Base-by-base conservation (phyloP, 1,140 invertebrate species). In the Brachionus rotundiformis region DNA sequence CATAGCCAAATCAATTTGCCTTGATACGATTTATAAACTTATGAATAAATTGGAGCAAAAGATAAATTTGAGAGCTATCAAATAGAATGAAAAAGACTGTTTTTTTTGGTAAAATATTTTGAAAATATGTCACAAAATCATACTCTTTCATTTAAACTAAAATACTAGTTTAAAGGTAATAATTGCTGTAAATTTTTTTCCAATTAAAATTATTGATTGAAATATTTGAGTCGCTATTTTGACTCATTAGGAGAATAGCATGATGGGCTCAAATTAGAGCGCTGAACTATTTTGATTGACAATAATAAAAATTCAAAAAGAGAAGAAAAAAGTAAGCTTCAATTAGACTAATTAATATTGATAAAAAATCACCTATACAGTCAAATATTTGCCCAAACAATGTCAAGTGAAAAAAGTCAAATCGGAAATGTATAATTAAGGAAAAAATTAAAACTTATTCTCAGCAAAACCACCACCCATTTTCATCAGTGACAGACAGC, bases 321-420 rank as follows among this genome's bases (percentile, higher is more conserved):
- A 49, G 13, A 39, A 54, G 16, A 49, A 49, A 49, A 19, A 49
- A 54, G 47, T 54, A 54, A 54, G 47, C 47, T 54, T 54, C 47
- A 54, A 54, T 54, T 54, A 54, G 47, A 54, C 47, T 54, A 54
- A 54, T 54, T 54, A 19, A 19, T 54, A 54, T 54, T 54, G 47
- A 54, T 54, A 54, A 54, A 54, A 19, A 54, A 54, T 54, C 47
- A 54, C 47, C 47, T 54, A 54, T 54, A 2, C 19, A 54, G 8
- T 54, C 47, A 54, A 54, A 54, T 54, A 54, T 54, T 54, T 54
- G 47, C 39, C 8, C 47, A 54, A 49, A 54, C 19, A 54, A 54
- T 54, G 16, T 54, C 47, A 54, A 54, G 19, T 19, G 47, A 54
- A 54, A 54, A 54, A 54, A 23, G n/a, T 54, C 47, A 54, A 54